Percentiles rank a stretch among this genome's conserved stretches.
Conservation (phyloP, 2,888 invertebrate genomes). For the Polia nebulosa region DNA sequence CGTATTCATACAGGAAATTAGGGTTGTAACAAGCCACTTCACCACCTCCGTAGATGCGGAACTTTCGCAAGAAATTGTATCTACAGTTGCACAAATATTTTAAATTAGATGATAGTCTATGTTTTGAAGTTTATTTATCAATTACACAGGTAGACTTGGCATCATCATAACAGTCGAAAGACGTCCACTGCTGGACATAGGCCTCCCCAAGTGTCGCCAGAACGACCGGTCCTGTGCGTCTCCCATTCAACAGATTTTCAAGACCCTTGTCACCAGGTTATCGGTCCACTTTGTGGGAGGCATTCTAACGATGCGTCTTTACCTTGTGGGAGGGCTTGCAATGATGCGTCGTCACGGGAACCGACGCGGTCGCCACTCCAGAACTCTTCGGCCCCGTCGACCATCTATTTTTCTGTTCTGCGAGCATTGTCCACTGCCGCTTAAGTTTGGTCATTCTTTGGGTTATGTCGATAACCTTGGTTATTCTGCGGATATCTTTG, state of each 20-base stretch:
- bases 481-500: too few species aligned
- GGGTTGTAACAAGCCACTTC: background rate
- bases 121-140: too few species aligned
- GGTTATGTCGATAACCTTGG: too few species aligned
- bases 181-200: background rate
- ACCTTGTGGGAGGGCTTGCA: background rate
- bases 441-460: too few species aligned
- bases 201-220: background rate
- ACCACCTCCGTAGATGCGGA: background rate
- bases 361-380: background rate
- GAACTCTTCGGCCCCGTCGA: background rate
- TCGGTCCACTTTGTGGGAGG: background rate
- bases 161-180: background rate
- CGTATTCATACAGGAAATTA: conserved; percentile 66
- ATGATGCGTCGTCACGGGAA: too few species aligned
- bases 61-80: background rate
- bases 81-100: too few species aligned
- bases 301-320: background rate
- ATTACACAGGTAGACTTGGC: too few species aligned
- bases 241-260: background rate
- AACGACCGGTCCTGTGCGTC: background rate
- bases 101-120: too few species aligned
- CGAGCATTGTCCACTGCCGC: too few species aligned
- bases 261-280: background rate
- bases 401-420: background rate